Evolutionary conservation across 1,140 invertebrate species (phyloP).

Genomic region (Leptestheria dahalacensis): DNA sequence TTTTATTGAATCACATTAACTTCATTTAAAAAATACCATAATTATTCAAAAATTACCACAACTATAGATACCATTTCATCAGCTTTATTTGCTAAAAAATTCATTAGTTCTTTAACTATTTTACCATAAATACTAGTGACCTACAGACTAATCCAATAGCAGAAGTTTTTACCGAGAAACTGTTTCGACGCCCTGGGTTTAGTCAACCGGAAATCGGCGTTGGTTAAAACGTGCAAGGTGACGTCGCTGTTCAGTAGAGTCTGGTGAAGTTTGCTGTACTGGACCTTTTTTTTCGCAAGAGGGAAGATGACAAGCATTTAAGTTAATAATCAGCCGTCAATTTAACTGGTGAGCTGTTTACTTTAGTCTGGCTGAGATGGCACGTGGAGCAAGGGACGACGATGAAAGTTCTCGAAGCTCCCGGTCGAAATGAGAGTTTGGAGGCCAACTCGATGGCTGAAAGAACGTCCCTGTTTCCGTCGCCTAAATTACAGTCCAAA

Average conservation of each 20-base stretch:
- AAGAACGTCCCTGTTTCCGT: constrained; percentile 51
- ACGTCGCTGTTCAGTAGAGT: constrained; percentile 61
- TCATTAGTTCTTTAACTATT: not conserved
- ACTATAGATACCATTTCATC: too few relatives aligned
- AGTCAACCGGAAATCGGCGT: constrained; percentile 54
- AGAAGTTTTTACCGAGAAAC: constrained; percentile 45
- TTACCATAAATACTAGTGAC: not conserved
- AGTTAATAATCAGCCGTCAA: too few relatives aligned
- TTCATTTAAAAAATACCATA: constrained; percentile 5
- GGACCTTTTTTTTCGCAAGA: too few relatives aligned
- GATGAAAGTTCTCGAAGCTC: constrained; percentile 66
- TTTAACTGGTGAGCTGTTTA: too few relatives aligned
- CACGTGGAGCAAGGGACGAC: constrained; percentile 63
- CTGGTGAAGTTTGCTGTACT: constrained; percentile 60
- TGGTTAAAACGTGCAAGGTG: constrained; percentile 65
- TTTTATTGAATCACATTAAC: not conserved
- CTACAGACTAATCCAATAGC: constrained; percentile 9
- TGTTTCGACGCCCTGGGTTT: constrained; percentile 51
- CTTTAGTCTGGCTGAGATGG: constrained; percentile 25
- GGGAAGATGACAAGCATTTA: too few relatives aligned
- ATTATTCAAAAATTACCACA: not conserved
- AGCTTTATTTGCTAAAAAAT: not conserved
- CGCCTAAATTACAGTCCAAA: constrained; percentile 24
- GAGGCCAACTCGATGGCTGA: constrained; percentile 56
- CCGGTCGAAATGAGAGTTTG: constrained; percentile 60